These are phyloP conservation scores for Anadara kagoshimensis DNA, from an alignment of 1,140 invertebrate genomes.

Conservation along the genomic window DNA sequence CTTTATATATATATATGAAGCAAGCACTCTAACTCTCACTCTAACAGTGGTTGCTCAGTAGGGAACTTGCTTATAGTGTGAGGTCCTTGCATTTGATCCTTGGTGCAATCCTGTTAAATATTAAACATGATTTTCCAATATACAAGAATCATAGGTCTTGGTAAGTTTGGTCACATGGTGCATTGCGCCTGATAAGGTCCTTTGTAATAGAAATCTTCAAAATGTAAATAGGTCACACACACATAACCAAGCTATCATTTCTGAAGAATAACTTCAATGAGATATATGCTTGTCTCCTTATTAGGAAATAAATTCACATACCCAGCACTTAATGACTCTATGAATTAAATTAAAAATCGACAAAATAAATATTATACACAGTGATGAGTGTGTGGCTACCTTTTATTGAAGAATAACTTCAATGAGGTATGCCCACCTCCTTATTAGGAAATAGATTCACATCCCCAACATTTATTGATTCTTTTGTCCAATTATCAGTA, in stretches of 20 bases:
- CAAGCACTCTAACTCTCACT: too few species aligned
- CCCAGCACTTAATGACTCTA: neutral
- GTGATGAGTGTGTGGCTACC: too few species aligned
- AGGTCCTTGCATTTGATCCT: neutral
- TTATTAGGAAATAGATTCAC: too few species aligned
- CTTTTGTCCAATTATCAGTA: neutral
- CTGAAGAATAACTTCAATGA: too few species aligned
- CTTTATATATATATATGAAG: too few species aligned
- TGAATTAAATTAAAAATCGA: too few species aligned
- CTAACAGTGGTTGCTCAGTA: neutral
- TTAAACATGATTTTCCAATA: neutral
- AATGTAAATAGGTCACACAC: too few species aligned
- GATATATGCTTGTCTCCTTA: constrained; percentile 2
- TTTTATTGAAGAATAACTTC: too few species aligned
- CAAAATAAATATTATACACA: too few species aligned
- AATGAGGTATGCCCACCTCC: constrained; percentile 1
- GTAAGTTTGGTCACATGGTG: neutral
- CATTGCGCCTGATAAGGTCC: too few species aligned
- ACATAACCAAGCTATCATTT: neutral
- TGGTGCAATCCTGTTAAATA: neutral
- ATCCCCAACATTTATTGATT: neutral
- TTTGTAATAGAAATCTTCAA: too few species aligned
- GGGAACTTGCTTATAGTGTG: neutral
- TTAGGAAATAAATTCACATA: too few species aligned
- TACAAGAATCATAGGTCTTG: neutral